phyloP scores from a whole-genome alignment of 2,113 vertebrate genomes.

The Cyprinodon brontotheroides region DNA sequence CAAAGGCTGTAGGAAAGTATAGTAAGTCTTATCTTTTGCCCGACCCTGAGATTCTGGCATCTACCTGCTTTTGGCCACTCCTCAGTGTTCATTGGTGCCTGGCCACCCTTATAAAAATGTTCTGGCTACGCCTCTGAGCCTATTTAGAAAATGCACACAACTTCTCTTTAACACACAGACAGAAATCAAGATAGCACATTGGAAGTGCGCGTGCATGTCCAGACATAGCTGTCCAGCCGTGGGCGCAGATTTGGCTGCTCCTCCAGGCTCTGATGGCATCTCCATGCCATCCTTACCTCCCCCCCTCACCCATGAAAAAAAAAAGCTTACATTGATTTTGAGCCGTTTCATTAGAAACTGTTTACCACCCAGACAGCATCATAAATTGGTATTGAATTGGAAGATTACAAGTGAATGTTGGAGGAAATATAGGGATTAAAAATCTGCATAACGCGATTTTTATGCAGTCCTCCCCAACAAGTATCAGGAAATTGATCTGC shows the following conservation, averaged over 20 bases:
- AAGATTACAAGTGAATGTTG: constrained; percentile 17
- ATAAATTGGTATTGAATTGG: constrained; percentile 38
- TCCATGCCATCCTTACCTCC: constrained; percentile 53
- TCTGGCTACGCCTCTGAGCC: too few species aligned
- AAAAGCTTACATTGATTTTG: constrained; percentile 39
- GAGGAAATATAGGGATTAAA: constrained; percentile 31
- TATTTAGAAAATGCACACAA: not conserved
- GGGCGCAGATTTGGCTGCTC: constrained; percentile 22
- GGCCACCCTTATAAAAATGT: too few species aligned
- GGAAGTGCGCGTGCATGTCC: not conserved
- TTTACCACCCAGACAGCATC: constrained; percentile 31
- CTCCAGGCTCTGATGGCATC: constrained; percentile 12
- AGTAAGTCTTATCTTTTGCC: too few species aligned
- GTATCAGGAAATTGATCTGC: constrained; percentile 63
- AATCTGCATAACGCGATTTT: constrained; percentile 64
- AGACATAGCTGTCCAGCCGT: constrained; percentile 3
- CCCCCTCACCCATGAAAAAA: constrained; percentile 45
- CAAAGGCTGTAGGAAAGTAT: too few species aligned
- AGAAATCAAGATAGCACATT: not conserved
- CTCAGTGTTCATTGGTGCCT: too few species aligned
- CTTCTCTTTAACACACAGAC: not conserved
- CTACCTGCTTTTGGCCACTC: too few species aligned
- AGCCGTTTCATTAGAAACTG: constrained; percentile 52
- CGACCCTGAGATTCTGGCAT: too few species aligned
- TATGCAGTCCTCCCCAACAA: constrained; percentile 15